Base-by-base conservation (phyloP, 2,797 vertebrate genomes). In the Scolopax rusticola region DNA sequence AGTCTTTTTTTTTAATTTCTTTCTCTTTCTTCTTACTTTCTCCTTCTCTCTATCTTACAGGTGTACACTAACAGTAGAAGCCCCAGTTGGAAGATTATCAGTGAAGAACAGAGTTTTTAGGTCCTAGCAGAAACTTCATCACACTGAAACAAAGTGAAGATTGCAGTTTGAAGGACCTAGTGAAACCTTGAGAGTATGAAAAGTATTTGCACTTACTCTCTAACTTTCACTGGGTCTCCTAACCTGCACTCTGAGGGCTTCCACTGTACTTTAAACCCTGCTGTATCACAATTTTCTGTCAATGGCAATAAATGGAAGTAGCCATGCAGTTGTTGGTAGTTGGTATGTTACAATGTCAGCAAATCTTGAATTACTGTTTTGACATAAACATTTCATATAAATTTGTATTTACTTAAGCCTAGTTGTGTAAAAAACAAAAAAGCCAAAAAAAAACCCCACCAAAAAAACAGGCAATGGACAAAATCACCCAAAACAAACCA, bases 301-400 rank as follows among this genome's bases (percentile, higher is more conserved):
- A 85, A 64, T 56, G 73, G 24, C 87, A 91, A 47, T 67, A 77
- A 85, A 71, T 51, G 45, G 60, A 80, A 94, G 83, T 47, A 82
- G 81, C 75, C 53, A 12, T 0, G 0, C 69, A 30, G 82, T 90
- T 91, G 65, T 84, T 54, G 80, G 67, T 68, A 87, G 81, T 73
- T 61, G 87, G 56, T 93, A 41, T 91, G 93, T 95, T 95, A 88
- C 60, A 59, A 78, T 61, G 80, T 81, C 94, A 86, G 94, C 78
- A 96, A 94, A 94, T 95, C 80, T 93, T 71, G 82, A 97, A 71
- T 93, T 95, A 85, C 32, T 92, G 74, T 97, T 97, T 95, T 95
- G 95, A 75, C 0, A 1, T 94, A 96, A 97, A 92, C 78, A 61
- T 93, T 94, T 96, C 18, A 18, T 74, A 23, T 67, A 63, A 28